Evolutionary conservation across 2,888 invertebrate genomes (phyloP), one percentile per base, ranked within the genome.

Genomic region (Trissoscelio sp.): DNA sequence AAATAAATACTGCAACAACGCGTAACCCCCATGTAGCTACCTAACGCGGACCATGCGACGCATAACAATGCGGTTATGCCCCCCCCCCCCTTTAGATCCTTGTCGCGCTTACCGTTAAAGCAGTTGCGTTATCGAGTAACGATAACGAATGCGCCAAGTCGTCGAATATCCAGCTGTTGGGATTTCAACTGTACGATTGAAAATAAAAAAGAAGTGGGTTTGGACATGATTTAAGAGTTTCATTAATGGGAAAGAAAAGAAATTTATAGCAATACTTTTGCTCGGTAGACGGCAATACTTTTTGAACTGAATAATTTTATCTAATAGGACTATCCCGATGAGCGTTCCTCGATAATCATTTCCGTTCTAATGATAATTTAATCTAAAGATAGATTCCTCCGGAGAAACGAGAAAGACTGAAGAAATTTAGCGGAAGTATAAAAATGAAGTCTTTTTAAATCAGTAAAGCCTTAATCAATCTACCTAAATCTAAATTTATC

Each of bases 61-160:
- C 72, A 72, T 73, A 67, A 60, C 77, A 73, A 77, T 77, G 80
- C 66, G 42, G 70, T 75, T 70, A 64, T 58, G 74, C 57, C 74
- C 28, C 24, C 31, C 34, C 9, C 12, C 37, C 64, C 51, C 9
- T 22, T 24, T 5, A 20, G 7, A 1, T n/a, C 22, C 22, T 16
- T 4, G 28, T 42, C 22, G 51, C 58, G 48, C 28, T 67, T 46
- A 16, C 69, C 44, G 24, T 67, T 79, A 58, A 53, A 64, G 66
- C 34, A 73, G 42, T 72, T 53, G 31, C 34, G 55, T 44, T 73
- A 73, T 79, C 60, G 73, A 67, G 62, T 73, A 73, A 69, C 73
- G 53, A 79, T 79, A 79, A 79, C 73, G 73, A 73, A 79, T 79
- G 73, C 44, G 16, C 57, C 16, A 74, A 74, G 74, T 46, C 46